phyloP scores from a whole-genome alignment of 2,888 invertebrate genomes.

The Oligia fasciuncula region DNA sequence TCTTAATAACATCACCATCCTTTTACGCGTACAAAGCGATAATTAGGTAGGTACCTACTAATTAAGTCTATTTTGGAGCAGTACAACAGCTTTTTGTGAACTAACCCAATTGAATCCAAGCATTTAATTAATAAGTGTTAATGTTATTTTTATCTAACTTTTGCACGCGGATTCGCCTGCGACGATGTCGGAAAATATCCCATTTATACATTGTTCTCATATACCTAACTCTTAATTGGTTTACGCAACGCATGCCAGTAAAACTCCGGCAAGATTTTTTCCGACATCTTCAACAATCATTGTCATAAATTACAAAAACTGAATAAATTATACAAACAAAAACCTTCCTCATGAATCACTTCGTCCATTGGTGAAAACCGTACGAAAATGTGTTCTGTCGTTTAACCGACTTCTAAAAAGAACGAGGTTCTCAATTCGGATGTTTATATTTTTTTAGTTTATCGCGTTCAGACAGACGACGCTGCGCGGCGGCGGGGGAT shows the following conservation, averaged over 20 bases:
- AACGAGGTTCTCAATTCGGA: too few species aligned
- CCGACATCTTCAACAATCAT: background rate
- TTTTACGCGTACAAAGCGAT: background rate
- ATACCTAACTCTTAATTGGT: background rate
- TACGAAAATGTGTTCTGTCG: background rate
- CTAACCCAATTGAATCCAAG: background rate
- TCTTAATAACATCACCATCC: background rate
- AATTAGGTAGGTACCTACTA: too few species aligned
- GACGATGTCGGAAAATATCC: background rate
- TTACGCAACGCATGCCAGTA: background rate
- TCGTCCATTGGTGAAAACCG: background rate
- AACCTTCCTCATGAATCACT: background rate
- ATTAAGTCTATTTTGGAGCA: background rate
- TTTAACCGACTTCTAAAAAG: background rate
- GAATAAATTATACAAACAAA: background rate
- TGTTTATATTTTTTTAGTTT: background rate
- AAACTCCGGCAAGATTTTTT: background rate
- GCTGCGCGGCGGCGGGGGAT: background rate
- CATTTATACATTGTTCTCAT: background rate
- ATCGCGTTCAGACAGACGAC: background rate
- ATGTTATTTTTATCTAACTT: background rate
- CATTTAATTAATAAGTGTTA: background rate
- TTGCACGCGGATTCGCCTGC: background rate
- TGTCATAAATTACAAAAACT: background rate
- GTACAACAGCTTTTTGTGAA: slow-evolving; percentile 3